Conservation (phyloP, 1,140 invertebrate genomes). For the Drosophila gunungcola region DNA sequence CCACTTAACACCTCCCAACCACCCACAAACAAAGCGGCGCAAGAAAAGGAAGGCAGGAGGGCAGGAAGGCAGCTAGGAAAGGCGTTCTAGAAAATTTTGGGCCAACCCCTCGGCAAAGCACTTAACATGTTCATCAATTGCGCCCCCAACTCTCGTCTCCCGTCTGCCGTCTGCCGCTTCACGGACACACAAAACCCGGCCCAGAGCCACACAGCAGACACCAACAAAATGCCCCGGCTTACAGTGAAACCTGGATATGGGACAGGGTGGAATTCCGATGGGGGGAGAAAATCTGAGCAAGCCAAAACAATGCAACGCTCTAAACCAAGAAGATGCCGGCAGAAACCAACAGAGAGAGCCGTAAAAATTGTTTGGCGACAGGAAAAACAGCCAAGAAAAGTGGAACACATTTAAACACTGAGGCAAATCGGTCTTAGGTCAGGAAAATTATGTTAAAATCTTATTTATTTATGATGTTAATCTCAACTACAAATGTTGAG, state of each 20-base stretch:
- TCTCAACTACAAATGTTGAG: too few species aligned
- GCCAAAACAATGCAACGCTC: conserved; percentile 66
- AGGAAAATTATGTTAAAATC: too few species aligned
- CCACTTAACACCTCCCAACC: conserved; percentile 30
- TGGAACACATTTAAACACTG: conserved; percentile 25
- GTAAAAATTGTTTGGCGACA: conserved; percentile 61
- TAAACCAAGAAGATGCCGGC: conserved; percentile 9
- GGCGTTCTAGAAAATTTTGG: conserved; percentile 60
- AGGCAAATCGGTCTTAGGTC: too few species aligned
- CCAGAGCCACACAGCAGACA: conserved; percentile 51
- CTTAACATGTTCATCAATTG: conserved; percentile 82
- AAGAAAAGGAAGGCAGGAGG: neutral
- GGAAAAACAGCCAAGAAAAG: conserved; percentile 26
- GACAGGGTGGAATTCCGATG: conserved; percentile 23
- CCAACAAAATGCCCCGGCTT: conserved; percentile 66
- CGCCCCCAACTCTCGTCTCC: conserved; percentile 9
- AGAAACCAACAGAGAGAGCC: conserved; percentile 22
- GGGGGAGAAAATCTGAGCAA: conserved; percentile 50
- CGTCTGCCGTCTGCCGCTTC: conserved; percentile 29
- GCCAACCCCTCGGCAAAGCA: conserved; percentile 63
- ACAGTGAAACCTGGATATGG: conserved; percentile 23
- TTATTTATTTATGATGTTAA: too few species aligned
- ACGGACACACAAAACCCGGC: conserved; percentile 15
- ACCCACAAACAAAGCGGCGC: conserved; percentile 31
- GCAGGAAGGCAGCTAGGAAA: conserved; percentile 32